Evolutionary conservation across 2,113 vertebrate species (phyloP).

Genomic region (Thinocorus orbignyianus): DNA sequence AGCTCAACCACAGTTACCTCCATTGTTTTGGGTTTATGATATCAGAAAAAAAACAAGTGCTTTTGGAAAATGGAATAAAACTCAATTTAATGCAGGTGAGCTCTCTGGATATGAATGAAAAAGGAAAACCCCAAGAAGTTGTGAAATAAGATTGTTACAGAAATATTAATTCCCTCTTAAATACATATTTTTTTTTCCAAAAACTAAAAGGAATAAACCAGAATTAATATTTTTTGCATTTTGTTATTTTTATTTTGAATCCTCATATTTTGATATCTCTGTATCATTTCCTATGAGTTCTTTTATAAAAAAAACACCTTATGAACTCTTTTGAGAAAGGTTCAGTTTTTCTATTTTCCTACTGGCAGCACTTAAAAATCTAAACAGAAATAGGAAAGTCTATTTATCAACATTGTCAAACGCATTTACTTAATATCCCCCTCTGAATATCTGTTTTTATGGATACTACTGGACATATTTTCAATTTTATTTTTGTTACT

Average conservation of each 20-base stretch:
- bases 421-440: neutral
- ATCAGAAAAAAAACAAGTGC: neutral
- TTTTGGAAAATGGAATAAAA: neutral
- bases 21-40: neutral
- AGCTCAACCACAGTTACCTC: accelerated
- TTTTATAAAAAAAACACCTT: neutral
- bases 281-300: neutral
- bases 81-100: neutral
- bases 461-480: neutral
- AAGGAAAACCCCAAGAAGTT: neutral
- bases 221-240: neutral
- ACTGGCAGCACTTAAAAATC: neutral
- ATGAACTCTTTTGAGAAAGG: neutral
- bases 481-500: neutral
- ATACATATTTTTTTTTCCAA: neutral
- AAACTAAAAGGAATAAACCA: neutral
- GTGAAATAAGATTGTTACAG: neutral
- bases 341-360: neutral
- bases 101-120: neutral
- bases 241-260: neutral
- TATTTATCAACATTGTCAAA: neutral
- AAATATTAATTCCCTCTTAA: neutral
- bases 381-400: neutral
- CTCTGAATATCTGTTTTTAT: neutral
- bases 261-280: neutral